These are phyloP conservation scores for Aplocera efformata DNA, from an alignment of 2,888 invertebrate species.

Conservation along the genomic window DNA sequence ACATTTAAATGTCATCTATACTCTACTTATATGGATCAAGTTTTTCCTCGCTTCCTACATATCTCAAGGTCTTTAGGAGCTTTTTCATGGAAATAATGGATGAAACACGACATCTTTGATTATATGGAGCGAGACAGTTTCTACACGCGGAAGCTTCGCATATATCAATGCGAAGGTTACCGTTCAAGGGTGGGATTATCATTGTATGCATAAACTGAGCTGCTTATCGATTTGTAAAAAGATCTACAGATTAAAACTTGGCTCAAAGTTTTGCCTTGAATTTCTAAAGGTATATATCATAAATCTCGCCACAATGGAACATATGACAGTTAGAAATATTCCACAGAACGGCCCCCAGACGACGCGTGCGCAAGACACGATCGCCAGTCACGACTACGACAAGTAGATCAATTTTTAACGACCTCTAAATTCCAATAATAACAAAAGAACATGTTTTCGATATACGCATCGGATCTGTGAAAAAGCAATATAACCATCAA, in stretches of 20 bases:
- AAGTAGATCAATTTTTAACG: conserved; percentile 61
- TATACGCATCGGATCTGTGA: conserved; percentile 15
- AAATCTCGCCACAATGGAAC: conserved; percentile 61
- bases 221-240: conserved; percentile 29
- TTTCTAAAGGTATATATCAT: conserved; percentile 65
- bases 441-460: conserved; percentile 32
- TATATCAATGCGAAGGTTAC: conserved; percentile 51
- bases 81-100: conserved; percentile 17
- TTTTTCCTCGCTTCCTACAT: conserved; percentile 38
- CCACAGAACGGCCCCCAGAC: conserved; percentile 56
- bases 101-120: conserved; percentile 38
- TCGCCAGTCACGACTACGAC: conserved; percentile 62
- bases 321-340: conserved; percentile 65
- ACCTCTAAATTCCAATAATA: conserved; percentile 48
- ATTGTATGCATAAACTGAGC: conserved; percentile 44
- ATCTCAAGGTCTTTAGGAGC: conserved; percentile 32
- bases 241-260: conserved; percentile 9
- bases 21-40: conserved; percentile 32
- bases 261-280: conserved; percentile 55
- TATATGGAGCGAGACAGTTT: conserved; percentile 35
- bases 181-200: conserved; percentile 57
- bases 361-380: conserved; percentile 69
- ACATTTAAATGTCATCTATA: conserved; percentile 16
- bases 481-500: conserved; percentile 12
- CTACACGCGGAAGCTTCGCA: conserved; percentile 48